Evolutionary conservation across 2,113 vertebrate genomes (phyloP).

Genomic region (Sorex araneus): DNA sequence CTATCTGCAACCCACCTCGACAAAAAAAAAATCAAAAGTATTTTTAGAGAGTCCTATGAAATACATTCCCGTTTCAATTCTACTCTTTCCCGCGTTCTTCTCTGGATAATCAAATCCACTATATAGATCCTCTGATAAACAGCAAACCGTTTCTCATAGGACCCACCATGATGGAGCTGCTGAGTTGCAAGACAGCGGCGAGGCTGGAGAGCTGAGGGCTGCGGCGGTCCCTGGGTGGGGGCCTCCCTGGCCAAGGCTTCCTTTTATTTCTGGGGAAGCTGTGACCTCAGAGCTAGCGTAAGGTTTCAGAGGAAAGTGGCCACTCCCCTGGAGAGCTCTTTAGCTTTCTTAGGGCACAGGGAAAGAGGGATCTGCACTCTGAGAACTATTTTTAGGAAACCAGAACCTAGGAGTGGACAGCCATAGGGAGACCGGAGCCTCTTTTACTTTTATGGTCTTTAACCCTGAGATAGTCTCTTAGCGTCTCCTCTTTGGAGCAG

Average conservation of each 20-base stretch:
- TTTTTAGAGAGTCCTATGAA: neutral
- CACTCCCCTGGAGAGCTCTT: constrained; percentile 91
- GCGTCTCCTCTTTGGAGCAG: constrained; percentile 73
- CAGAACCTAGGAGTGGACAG: constrained; percentile 84
- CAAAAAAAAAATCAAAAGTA: constrained; percentile 59
- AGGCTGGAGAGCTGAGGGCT: constrained; percentile 88
- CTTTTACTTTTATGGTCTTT: constrained; percentile 88
- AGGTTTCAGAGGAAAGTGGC: constrained; percentile 90
- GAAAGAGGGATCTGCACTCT: constrained; percentile 89
- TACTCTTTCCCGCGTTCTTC: constrained; percentile 49
- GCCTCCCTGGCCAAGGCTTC: constrained; percentile 89
- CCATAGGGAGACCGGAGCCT: constrained; percentile 78
- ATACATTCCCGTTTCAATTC: constrained; percentile 22
- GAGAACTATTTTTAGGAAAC: constrained; percentile 94
- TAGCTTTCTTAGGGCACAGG: constrained; percentile 99
- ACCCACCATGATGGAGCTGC: constrained; percentile 96
- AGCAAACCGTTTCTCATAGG: constrained; percentile 69
- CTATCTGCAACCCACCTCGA: neutral
- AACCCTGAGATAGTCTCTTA: constrained; percentile 43
- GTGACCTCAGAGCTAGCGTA: constrained; percentile 93
- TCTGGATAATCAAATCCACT: neutral
- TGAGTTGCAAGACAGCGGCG: constrained; percentile 85
- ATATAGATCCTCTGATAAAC: constrained; percentile 49
- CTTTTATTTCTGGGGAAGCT: constrained; percentile 93
- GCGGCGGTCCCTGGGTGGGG: constrained; percentile 92